Evolutionary conservation across 2,888 invertebrate species (phyloP).

Genomic region (Standfussiana lucernea): DNA sequence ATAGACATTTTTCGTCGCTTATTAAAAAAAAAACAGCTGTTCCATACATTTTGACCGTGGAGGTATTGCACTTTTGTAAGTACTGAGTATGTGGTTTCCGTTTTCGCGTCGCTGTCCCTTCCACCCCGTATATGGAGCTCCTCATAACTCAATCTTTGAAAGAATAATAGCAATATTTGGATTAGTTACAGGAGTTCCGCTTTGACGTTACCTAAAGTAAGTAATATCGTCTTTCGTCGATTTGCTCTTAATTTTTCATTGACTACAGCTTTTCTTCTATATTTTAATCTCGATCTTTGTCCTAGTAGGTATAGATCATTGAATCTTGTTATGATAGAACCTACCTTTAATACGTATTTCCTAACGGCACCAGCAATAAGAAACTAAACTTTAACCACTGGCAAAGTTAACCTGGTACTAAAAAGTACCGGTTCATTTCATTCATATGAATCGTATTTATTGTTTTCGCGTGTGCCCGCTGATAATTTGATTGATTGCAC

Average conservation of each 20-base stretch:
- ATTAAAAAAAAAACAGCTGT: too few species aligned
- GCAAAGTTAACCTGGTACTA: slow-evolving; percentile 64
- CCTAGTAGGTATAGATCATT: not conserved
- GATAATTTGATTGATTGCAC: slow-evolving; percentile 68
- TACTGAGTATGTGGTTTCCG: too few species aligned
- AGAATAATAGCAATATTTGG: not conserved
- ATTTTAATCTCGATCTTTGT: accelerated
- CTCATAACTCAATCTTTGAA: not conserved
- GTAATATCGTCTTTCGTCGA: not conserved
- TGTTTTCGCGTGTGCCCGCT: slow-evolving; percentile 58
- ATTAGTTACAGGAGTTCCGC: not conserved
- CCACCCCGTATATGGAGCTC: too few species aligned
- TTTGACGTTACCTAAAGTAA: not conserved
- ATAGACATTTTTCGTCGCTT: too few species aligned
- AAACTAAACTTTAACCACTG: slow-evolving; percentile 39
- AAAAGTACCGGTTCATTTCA: slow-evolving; percentile 82
- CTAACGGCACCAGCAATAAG: slow-evolving; percentile 35
- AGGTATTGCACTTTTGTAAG: too few species aligned
- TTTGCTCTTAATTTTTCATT: not conserved
- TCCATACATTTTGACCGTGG: too few species aligned
- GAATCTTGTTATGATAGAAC: not conserved
- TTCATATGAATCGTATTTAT: too few species aligned
- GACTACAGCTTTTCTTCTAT: not conserved
- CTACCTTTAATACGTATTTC: not conserved
- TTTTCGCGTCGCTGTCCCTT: too few species aligned